Evolutionary conservation across 2,797 vertebrate genomes (phyloP).

Genomic region (Gobio occitaniae): DNA sequence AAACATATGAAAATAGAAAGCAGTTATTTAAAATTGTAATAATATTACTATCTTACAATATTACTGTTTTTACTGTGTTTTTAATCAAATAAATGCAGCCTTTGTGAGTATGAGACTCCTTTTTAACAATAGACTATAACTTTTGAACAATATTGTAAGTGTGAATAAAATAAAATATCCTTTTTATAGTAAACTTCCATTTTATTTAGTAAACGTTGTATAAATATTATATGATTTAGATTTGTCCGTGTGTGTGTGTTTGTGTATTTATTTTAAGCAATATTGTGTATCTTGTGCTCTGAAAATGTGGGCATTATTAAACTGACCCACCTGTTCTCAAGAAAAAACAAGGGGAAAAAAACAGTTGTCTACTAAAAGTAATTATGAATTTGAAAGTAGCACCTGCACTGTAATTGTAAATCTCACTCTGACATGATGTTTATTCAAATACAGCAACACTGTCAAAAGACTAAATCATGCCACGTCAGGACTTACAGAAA

Average conservation of each 20-base stretch:
- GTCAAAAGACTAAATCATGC: neutral
- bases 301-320: neutral
- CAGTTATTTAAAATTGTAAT: too few species aligned
- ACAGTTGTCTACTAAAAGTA: neutral
- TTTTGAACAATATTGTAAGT: neutral
- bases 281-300: neutral
- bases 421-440: neutral
- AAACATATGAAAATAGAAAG: too few species aligned
- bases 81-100: neutral
- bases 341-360: neutral
- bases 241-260: neutral
- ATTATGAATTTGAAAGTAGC: neutral
- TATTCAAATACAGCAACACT: neutral
- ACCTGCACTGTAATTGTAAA: neutral
- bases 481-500: neutral
- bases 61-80: neutral
- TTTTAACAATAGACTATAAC: neutral
- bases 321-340: neutral
- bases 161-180: neutral
- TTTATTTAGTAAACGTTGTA: neutral
- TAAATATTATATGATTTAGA: neutral
- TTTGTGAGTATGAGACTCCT: neutral
- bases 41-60: too few species aligned
- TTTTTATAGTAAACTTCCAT: neutral
- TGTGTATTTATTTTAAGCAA: neutral